Percentiles rank a stretch among this genome's conserved stretches.
Evolutionary conservation across 2,888 invertebrate species (phyloP).

Genomic region (Cancer borealis): DNA sequence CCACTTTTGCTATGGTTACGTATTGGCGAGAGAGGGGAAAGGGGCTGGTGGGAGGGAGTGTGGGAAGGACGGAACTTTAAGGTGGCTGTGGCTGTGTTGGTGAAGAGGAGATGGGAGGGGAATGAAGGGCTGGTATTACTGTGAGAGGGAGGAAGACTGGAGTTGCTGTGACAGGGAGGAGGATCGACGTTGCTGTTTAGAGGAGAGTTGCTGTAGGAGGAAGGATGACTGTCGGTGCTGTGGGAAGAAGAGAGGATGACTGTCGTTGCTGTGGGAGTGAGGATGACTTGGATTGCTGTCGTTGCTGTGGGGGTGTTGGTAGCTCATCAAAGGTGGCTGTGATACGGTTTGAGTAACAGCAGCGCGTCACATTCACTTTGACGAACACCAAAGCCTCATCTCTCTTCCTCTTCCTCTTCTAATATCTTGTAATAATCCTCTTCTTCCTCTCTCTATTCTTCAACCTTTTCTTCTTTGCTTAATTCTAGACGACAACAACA

Average conservation of each 20-base stretch:
- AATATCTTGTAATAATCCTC: background rate
- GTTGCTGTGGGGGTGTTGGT: slow-evolving; percentile 34
- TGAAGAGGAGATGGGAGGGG: background rate
- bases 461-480: background rate
- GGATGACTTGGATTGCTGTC: background rate
- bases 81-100: too few species aligned
- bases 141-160: background rate
- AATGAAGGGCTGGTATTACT: background rate
- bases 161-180: background rate
- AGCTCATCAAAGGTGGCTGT: slow-evolving; percentile 96
- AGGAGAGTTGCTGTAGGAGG: background rate
- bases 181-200: background rate
- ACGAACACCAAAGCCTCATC: slow-evolving; percentile 84
- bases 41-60: background rate
- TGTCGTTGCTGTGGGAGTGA: background rate
- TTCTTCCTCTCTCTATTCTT: background rate
- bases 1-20: too few species aligned
- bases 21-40: background rate
- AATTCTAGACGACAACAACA: background rate
- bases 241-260: background rate
- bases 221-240: background rate
- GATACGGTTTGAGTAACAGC: slow-evolving; percentile 78
- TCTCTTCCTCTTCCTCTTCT: background rate
- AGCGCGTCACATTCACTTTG: slow-evolving; percentile 90
- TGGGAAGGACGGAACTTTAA: background rate